Base-by-base conservation (phyloP, 2,797 vertebrate species). In the Coregonus suidteri region DNA sequence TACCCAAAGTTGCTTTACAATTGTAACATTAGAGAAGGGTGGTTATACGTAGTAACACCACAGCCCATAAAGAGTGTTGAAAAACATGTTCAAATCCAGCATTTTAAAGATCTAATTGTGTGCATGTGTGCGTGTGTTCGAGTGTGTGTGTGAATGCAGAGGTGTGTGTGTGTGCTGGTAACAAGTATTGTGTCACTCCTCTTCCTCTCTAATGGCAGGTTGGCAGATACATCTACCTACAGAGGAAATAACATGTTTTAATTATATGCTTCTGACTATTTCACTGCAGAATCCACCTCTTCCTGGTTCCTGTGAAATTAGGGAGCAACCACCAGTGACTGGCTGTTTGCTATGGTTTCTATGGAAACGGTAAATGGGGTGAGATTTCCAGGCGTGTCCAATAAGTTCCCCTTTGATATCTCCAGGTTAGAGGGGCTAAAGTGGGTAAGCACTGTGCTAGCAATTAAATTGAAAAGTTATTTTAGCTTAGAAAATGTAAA, bases 391-490 rank as follows among this genome's bases (percentile, higher is more conserved):
- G 85, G 75, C 78, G 76, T 79, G 79, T 82, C 88, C 82, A 75
- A 76, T 88, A 89, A 89, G 83, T 87, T 86, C 78, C 72, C 31
- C 77, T 86, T 84, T 91, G 84, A 89, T 91, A 90, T 87, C 84
- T 88, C 56, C 83, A 75, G 9, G 7, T 47, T 47, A 47, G 41
- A 47, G 41, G 11, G 83, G 85, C 83, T 78, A 59, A 79, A 70
- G 70, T 83, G 83, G 68, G 88, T 59, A 75, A 91, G 85, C 87
- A 77, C 65, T 25, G 74, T 82, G 88, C 90, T 11, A 89, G 85
- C 86, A 90, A 91, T 93, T 93, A 91, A 89, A 84, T 73, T 74
- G 74, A 82, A 85, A 90, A 85, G 74, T 78, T 77, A 82, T 75
- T 83, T 82, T 68, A 82, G 75, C 78, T 70, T 51, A 73, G 41